Evolutionary conservation across 2,888 invertebrate species (phyloP).

Genomic region (Diabrotica balteata): DNA sequence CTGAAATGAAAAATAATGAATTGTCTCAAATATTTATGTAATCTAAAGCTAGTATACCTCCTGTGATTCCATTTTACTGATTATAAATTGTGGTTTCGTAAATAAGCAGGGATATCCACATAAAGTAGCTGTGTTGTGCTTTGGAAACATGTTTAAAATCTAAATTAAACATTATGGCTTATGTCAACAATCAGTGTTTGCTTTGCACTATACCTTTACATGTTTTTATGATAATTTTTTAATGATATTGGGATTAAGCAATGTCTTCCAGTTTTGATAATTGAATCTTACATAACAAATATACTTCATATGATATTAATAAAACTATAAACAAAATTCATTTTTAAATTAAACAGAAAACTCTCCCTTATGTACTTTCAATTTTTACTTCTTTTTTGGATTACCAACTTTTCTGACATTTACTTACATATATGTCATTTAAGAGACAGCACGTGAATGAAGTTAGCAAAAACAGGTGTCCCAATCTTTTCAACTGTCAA

Average conservation of each 20-base stretch:
- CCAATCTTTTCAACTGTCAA: too few relatives aligned
- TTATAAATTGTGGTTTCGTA: conserved; percentile 35
- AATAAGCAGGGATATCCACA: conserved; percentile 36
- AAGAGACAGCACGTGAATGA: conserved; percentile 2
- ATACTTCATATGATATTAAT: not conserved
- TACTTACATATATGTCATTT: not conserved
- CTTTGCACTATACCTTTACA: conserved; percentile 45
- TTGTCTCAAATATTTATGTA: conserved; percentile 8
- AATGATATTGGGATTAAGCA: conserved; percentile 26
- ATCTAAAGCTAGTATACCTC: conserved; percentile 26
- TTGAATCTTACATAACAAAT: not conserved
- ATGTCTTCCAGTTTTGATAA: conserved; percentile 7
- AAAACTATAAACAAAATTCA: not conserved
- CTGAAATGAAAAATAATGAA: conserved; percentile 12
- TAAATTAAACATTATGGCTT: conserved; percentile 53
- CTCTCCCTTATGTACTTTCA: not conserved
- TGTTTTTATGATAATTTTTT: conserved; percentile 36
- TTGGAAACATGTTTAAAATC: conserved; percentile 53
- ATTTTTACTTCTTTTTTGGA: conserved; percentile 11
- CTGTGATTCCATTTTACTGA: conserved; percentile 29
- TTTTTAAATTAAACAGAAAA: conserved; percentile 7
- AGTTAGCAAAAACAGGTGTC: not conserved
- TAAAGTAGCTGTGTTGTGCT: conserved; percentile 37
- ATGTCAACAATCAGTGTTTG: conserved; percentile 53
- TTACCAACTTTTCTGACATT: conserved; percentile 10